phyloP scores from a whole-genome alignment of 1,140 invertebrate species.

The Trigoniulus corallinus region DNA sequence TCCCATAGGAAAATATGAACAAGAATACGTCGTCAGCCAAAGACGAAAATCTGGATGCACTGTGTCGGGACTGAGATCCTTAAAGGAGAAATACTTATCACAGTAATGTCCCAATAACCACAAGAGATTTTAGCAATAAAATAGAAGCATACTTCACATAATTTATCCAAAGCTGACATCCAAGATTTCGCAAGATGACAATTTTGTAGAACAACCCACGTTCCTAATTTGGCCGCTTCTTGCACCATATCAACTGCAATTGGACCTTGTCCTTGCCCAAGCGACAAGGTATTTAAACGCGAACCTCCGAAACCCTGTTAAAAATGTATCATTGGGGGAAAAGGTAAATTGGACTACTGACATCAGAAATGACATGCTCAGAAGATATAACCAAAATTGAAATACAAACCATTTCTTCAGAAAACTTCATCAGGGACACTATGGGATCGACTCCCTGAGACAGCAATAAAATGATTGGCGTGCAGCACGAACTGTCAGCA shows the following conservation, averaged over 20 bases:
- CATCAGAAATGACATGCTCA: conserved; percentile 28
- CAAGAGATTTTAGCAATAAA: no score
- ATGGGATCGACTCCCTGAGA: conserved; percentile 34
- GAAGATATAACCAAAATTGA: no score
- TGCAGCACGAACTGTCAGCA: conserved; percentile 26
- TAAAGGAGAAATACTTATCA: conserved; percentile 7
- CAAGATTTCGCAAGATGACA: conserved; percentile 33
- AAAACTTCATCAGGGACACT: conserved; percentile 31
- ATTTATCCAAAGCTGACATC: conserved; percentile 23
- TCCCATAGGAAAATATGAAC: conserved; percentile 29
- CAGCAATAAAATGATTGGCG: conserved; percentile 31
- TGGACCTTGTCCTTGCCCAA: conserved; percentile 36
- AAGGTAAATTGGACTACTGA: conserved; percentile 18
- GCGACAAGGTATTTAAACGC: conserved; percentile 18
- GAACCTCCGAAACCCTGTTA: conserved; percentile 12
- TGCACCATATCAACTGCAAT: conserved; percentile 32
- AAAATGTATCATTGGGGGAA: not conserved
- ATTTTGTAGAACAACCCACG: conserved; percentile 20
- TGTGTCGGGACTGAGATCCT: conserved; percentile 27
- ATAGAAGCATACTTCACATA: conserved; percentile 24
- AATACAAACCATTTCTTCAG: conserved; percentile 29
- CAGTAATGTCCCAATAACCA: no score
- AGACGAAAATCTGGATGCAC: conserved; percentile 31
- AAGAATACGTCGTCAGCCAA: conserved; percentile 35
- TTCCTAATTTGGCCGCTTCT: conserved; percentile 27